Conservation (phyloP, 2,797 vertebrate species). For the Podarcis siculus region DNA sequence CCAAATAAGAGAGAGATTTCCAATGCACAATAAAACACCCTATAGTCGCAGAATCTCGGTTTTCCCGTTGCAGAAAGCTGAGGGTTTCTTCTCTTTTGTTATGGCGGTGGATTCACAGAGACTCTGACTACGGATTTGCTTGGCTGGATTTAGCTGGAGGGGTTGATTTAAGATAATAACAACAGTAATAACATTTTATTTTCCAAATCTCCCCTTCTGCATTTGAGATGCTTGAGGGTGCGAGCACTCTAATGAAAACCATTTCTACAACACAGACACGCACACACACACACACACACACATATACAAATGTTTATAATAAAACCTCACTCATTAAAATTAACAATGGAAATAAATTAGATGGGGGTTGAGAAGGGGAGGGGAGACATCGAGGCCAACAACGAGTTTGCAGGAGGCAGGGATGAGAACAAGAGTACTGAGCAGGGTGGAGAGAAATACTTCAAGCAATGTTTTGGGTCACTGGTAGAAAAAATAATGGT, state of each 20-base stretch:
- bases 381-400: not conserved
- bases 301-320: slow-evolving; percentile 37
- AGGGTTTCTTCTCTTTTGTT: not conserved
- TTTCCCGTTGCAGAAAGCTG: not conserved
- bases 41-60: not conserved
- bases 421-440: not conserved
- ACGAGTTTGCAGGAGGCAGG: not conserved
- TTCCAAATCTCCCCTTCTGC: slow-evolving; percentile 28
- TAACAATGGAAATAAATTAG: slow-evolving; percentile 46
- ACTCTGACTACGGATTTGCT: slow-evolving; percentile 20
- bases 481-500: slow-evolving; percentile 24
- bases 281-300: not conserved
- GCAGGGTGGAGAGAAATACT: not conserved
- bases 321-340: slow-evolving; percentile 39
- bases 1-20: not conserved
- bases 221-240: slow-evolving; percentile 33
- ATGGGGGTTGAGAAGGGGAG: not conserved
- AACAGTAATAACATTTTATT: slow-evolving; percentile 44
- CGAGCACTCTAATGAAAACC: slow-evolving; percentile 29
- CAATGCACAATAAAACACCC: not conserved
- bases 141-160: slow-evolving; percentile 30
- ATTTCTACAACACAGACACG: slow-evolving; percentile 15
- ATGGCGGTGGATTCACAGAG: not conserved
- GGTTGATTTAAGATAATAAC: slow-evolving; percentile 44
- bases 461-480: slow-evolving; percentile 23